Base-by-base conservation (phyloP, 2,888 invertebrate genomes). In the Candidula unifasciata region DNA sequence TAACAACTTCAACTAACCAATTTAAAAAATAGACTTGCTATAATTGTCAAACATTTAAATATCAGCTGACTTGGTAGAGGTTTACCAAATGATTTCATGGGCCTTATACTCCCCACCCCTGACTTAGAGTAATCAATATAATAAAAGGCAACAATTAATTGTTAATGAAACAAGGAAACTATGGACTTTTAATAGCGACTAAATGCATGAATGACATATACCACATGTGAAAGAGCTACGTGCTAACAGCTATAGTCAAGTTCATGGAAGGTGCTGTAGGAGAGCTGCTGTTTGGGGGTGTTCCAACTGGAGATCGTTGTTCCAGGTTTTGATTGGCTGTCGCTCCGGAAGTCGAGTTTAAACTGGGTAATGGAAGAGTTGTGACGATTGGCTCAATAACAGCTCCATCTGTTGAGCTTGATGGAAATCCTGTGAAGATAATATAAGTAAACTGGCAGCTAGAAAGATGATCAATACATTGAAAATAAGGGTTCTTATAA, bases 191-290 rank as follows among this genome's bases (percentile, higher is more conserved):
- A 54, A 52, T 3, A 66, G 64, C 64, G 78, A n/a, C 66, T 37
- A 21, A 80, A 24, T 57, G 35, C 44, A 68, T 69, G 64, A 27
- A 79, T 60, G n/a, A 68, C 27, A 2, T 33, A 54, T 18, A 24
- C 44, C 10, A 21, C 30, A 44, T 35, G 64, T 13, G 30, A 35
- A 71, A 44, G 77, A 76, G 90, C 88, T 90, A 92, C 87, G 91
- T 92, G 85, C 91, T 90, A 1, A 91, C 90, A n/a, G 89, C 89
- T 33, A 91, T 90, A 77, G 90, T 89, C 87, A 90, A 91, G 87
- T 91, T 91, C 64, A 90, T 88, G 78, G 89, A 89, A 35, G 89
- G 91, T 16, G 90, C 90, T 83, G 90, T 88, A 37, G 89, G 87
- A n/a, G 87, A 85, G 57, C 77, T 82, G 64, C 88, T 88, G 16